Evolutionary conservation across 2,113 vertebrate species (phyloP), one percentile per base, ranked within the genome.

Genomic region (Proterorhinus semilunaris): DNA sequence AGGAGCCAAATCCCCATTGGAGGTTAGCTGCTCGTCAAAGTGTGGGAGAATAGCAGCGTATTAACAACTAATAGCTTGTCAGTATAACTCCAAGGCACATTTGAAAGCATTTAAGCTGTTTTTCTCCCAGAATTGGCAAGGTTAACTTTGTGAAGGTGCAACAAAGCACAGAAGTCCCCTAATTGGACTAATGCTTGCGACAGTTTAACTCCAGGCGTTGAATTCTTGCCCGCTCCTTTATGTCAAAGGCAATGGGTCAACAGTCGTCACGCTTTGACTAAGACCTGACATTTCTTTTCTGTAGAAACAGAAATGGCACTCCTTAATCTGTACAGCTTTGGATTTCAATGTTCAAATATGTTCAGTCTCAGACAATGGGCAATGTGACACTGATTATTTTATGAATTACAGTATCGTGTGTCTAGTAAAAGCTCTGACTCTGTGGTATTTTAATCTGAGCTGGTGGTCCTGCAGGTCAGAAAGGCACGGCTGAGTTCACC

Each of bases 31-130:
- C 83, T 82, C 21, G 83, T 79, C 82, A 83, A 84, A 83, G 83
- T 75, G 77, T 86, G 86, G 78, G 87, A 90, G 87, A 90, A 89
- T 75, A 77, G 76, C 80, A 80, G 79, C 80, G 70, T 84, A 90
- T 92, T 91, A 91, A 85, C 83, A 80, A 82, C 84, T 90, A 90
- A 91, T 90, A 86, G 88, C 91, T 89, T 87, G 89, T 90, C 81
- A 84, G 12, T 58, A 72, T 84, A 85, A 87, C 87, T 83, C 83
- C 67, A 64, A 46, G 83, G 82, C 87, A 82, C 91, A 91, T 91
- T 91, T 79, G 87, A 91, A 91, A 91, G 89, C 90, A 82, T 91
- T 91, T 92, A 91, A 86, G 82, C 42, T n/a, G 74, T 76, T 87
- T 86, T 89, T 91, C 66, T 58, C 76, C 71, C 48, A 61, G 68